phyloP scores from a whole-genome alignment of 2,113 vertebrate species.

The Pogona vitticeps region DNA sequence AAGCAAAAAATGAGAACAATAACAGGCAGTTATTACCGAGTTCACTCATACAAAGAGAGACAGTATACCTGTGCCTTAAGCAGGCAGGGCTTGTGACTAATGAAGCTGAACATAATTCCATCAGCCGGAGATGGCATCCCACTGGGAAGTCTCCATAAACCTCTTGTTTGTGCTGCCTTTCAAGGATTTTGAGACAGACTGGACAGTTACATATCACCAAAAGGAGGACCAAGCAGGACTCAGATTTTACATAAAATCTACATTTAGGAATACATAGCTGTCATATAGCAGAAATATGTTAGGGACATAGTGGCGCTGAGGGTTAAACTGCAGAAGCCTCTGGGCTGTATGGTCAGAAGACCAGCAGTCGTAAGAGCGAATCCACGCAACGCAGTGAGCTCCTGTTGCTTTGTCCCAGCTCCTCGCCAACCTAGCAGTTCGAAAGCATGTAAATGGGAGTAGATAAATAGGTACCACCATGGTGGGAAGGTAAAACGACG shows the following conservation, averaged over 20 bases:
- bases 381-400: too few relatives aligned
- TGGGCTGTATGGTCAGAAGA: not conserved
- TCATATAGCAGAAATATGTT: too few relatives aligned
- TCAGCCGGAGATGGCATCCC: not conserved
- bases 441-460: too few relatives aligned
- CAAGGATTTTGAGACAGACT: not conserved
- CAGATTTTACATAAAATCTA: not conserved
- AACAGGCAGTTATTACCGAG: not conserved
- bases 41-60: not conserved
- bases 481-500: too few relatives aligned
- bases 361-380: too few relatives aligned
- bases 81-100: not conserved
- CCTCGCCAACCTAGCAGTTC: too few relatives aligned
- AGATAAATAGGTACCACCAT: too few relatives aligned
- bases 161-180: not conserved
- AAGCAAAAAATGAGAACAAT: not conserved
- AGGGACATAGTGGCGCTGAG: too few relatives aligned
- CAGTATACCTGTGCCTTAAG: not conserved
- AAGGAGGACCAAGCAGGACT: not conserved
- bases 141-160: not conserved
- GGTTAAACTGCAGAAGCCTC: too few relatives aligned
- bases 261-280: not conserved
- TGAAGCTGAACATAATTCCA: not conserved
- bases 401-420: too few relatives aligned
- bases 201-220: not conserved